Evolutionary conservation across 2,888 invertebrate species (phyloP).

Genomic region (Hyposoter didymator): DNA sequence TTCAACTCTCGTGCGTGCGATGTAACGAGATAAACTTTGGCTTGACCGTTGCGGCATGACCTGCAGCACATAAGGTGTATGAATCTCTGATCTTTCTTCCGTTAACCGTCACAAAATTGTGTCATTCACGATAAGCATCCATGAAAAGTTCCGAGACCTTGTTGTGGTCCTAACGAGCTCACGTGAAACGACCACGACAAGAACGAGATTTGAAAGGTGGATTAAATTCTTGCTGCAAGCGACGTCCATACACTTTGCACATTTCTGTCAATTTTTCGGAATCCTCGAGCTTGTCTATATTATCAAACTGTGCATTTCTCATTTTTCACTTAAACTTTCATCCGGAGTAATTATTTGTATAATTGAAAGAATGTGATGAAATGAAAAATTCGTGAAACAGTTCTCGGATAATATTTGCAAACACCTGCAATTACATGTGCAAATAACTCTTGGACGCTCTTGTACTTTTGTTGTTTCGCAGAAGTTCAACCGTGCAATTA

Average conservation of each 20-base stretch:
- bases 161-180: neutral
- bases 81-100: constrained; percentile 19
- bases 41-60: neutral
- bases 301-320: neutral
- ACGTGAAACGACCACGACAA: neutral
- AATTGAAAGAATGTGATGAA: neutral
- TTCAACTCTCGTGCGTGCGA: constrained; percentile 11
- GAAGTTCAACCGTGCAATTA: neutral
- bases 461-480: neutral
- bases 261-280: neutral
- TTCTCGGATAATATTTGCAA: neutral
- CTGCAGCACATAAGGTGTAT: constrained; percentile 13
- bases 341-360: neutral
- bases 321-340: neutral
- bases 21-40: constrained; percentile 8
- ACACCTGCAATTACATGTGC: neutral
- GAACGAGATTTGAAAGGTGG: neutral
- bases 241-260: neutral
- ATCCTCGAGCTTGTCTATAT: neutral
- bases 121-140: constrained; percentile 7
- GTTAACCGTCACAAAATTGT: constrained; percentile 25
- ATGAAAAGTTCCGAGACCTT: neutral
- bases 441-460: neutral
- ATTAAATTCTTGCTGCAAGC: neutral
- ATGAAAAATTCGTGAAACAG: neutral